These are phyloP conservation scores for Caretta caretta DNA, from an alignment of 2,113 vertebrate genomes.

Conservation along the genomic window DNA sequence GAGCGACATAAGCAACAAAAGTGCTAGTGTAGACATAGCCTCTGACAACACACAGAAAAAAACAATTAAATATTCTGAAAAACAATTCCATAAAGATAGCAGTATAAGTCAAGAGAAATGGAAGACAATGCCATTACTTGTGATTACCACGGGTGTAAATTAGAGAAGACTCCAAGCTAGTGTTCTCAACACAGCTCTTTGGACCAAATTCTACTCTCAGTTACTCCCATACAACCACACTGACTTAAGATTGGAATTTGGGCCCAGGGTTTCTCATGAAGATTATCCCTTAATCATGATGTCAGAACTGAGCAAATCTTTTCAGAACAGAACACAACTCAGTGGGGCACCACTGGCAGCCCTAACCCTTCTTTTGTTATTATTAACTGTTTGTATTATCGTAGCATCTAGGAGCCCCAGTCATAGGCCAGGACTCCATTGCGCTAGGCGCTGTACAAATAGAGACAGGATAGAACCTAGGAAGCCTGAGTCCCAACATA, in stretches of 20 bases:
- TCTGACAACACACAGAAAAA: neutral
- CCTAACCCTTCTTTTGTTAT: no score
- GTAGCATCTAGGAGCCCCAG: no score
- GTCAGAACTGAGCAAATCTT: neutral
- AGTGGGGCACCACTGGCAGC: rapidly evolving
- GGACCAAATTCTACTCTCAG: neutral
- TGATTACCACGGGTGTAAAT: neutral
- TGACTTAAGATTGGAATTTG: neutral
- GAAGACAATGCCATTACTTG: neutral
- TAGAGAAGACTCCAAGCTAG: neutral
- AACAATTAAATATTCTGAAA: neutral
- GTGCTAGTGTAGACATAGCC: no score
- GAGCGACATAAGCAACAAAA: no score
- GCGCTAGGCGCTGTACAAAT: no score
- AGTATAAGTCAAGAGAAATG: neutral
- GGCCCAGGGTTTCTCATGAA: neutral
- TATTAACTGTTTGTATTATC: no score
- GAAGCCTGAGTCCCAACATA: no score
- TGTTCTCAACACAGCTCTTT: neutral
- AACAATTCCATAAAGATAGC: neutral
- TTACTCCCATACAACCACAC: neutral
- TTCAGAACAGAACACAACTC: rapidly evolving
- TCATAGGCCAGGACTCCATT: no score
- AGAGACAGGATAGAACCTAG: no score
- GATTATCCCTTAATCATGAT: neutral